Conservation (phyloP, 2,888 invertebrate genomes). For the Aphidoletes aphidimyza region DNA sequence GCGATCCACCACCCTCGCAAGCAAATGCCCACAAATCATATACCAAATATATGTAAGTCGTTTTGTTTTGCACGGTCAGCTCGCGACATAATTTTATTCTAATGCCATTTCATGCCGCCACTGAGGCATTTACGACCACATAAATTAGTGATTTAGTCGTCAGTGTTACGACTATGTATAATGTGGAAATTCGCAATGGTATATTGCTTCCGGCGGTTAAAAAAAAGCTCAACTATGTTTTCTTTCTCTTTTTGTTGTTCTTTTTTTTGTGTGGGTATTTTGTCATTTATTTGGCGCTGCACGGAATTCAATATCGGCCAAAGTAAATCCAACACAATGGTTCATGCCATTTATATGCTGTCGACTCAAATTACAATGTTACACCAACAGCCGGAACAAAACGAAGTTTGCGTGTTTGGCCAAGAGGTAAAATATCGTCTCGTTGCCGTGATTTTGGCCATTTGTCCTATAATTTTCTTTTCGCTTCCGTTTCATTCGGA, state of each 20-base stretch:
- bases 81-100: neutral
- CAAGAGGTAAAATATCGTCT: neutral
- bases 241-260: neutral
- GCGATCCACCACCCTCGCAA: neutral
- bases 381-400: neutral
- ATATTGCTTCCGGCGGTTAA: slow-evolving; percentile 13
- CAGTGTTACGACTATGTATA: neutral
- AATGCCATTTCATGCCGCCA: slow-evolving; percentile 4
- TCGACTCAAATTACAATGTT: slow-evolving; percentile 33
- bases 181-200: slow-evolving; percentile 27
- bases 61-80: neutral
- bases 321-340: neutral
- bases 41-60: neutral
- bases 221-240: neutral
- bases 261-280: neutral
- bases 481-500: neutral
- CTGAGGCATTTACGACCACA: neutral
- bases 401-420: neutral
- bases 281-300: neutral
- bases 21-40: neutral
- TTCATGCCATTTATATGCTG: slow-evolving; percentile 10
- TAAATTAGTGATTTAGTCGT: slow-evolving; percentile 12
- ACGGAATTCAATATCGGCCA: neutral
- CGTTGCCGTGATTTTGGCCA: neutral
- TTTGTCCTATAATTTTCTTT: slow-evolving; percentile 3